A percentile compares a stretch with the other conserved stretches of the same genome.
These are phyloP conservation scores for Aythya baeri DNA, from an alignment of 2,113 vertebrate genomes.

Conservation along the genomic window DNA sequence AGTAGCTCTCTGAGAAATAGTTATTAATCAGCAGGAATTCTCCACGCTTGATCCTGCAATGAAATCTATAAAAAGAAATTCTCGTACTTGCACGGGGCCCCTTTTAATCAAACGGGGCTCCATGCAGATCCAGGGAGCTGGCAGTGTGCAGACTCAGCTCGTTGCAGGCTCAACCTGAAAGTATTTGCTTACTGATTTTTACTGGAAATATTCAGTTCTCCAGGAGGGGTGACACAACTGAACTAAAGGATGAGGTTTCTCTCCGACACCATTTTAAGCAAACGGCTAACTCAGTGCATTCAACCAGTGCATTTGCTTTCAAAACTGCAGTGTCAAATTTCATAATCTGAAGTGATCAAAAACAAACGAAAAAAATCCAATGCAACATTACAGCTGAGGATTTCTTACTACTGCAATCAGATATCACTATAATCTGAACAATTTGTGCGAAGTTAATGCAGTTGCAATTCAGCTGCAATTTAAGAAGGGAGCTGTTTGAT, in stretches of 20 bases:
- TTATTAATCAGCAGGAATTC: background rate
- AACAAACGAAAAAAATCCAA: background rate
- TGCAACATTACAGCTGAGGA: background rate
- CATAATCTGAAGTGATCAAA: background rate
- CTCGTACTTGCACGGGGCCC: background rate
- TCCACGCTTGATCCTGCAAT: background rate
- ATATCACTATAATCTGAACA: background rate
- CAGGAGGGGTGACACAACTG: background rate
- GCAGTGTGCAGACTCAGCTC: background rate
- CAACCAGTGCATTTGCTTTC: background rate
- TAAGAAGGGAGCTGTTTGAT: slow-evolving; percentile 23
- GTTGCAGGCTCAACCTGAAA: background rate
- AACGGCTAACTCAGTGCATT: background rate
- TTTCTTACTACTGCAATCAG: background rate
- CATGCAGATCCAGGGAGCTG: background rate
- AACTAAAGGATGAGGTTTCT: background rate
- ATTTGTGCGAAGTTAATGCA: background rate
- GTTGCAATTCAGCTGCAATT: background rate
- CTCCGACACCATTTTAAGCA: background rate
- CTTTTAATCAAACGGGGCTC: background rate
- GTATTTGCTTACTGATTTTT: background rate
- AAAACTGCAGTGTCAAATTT: background rate
- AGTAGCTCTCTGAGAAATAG: background rate
- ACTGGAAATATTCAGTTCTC: background rate
- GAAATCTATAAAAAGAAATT: background rate